A percentile compares a stretch with the other conserved stretches of the same genome.
Evolutionary conservation across 1,140 invertebrate genomes (phyloP).

Genomic region (Procambarus clarkii): DNA sequence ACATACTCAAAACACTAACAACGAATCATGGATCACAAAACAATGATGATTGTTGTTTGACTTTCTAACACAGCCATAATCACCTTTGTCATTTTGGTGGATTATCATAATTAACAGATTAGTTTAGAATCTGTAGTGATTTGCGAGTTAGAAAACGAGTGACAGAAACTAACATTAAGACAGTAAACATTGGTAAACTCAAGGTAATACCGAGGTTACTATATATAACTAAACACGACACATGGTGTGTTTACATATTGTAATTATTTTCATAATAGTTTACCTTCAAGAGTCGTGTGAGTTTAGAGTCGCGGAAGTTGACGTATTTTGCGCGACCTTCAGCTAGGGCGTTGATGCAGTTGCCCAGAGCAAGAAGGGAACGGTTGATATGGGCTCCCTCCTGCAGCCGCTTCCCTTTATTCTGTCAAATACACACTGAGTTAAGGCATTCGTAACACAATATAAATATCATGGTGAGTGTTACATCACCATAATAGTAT

Average conservation of each 20-base stretch:
- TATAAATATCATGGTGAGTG: too few species aligned
- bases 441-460: too few species aligned
- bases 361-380: conserved; percentile 92
- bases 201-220: not conserved
- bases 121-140: too few species aligned
- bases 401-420: conserved; percentile 91
- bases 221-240: not conserved
- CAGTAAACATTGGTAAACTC: not conserved
- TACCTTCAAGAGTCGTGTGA: conserved; percentile 80
- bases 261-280: not conserved
- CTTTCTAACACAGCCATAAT: too few species aligned
- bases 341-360: conserved; percentile 95
- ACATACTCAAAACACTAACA: too few species aligned
- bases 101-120: too few species aligned
- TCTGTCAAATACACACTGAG: conserved; percentile 76
- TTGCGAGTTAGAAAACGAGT: not conserved
- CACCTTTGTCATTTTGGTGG: too few species aligned
- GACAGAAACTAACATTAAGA: not conserved
- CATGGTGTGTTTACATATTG: not conserved
- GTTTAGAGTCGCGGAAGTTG: conserved; percentile 96
- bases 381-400: conserved; percentile 97
- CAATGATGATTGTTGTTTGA: too few species aligned
- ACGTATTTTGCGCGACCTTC: conserved; percentile 85
- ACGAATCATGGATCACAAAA: too few species aligned
- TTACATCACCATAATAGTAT: too few species aligned